Percentiles rank a stretch among this genome's conserved stretches.
These are phyloP conservation scores for Stenopsyche tienmushanensis DNA, from an alignment of 1,140 invertebrate species.

Conservation along the genomic window DNA sequence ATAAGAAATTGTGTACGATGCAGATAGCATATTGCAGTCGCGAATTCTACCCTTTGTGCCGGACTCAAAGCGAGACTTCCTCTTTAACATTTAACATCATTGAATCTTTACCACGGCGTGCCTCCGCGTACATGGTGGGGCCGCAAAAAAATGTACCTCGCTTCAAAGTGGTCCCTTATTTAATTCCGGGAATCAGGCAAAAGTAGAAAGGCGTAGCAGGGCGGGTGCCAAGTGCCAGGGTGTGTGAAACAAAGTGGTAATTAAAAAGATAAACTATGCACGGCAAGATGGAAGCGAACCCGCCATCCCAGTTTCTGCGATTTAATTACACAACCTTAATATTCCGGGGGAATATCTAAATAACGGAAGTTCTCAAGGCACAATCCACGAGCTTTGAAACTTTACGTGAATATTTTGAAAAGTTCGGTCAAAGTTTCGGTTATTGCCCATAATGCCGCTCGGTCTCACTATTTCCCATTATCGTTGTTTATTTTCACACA, in stretches of 20 bases:
- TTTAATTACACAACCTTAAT: slow-evolving; percentile 23
- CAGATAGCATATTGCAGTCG: too few species aligned
- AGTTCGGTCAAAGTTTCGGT: slow-evolving; percentile 7
- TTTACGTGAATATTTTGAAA: slow-evolving; percentile 9
- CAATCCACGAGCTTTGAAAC: background rate
- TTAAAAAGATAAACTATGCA: slow-evolving; percentile 31
- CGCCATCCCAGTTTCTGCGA: slow-evolving; percentile 8
- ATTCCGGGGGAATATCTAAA: slow-evolving; percentile 2
- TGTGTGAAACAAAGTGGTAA: slow-evolving; percentile 30
- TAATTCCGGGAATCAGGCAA: too few species aligned
- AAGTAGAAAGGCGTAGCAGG: background rate
- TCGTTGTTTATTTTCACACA: slow-evolving; percentile 7
- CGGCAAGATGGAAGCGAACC: slow-evolving; percentile 15
- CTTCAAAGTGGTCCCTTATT: too few species aligned
- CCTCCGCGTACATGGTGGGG: too few species aligned
- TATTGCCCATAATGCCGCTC: slow-evolving; percentile 5
- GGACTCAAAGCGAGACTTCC: too few species aligned
- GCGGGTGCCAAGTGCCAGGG: background rate
- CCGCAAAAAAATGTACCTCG: too few species aligned
- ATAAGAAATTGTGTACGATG: too few species aligned
- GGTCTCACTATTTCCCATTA: slow-evolving; percentile 10
- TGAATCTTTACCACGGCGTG: too few species aligned
- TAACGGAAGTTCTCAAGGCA: background rate
- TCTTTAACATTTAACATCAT: too few species aligned
- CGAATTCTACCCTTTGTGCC: too few species aligned